These are phyloP conservation scores for Leptestheria dahalacensis DNA, from an alignment of 1,140 invertebrate genomes.

Conservation along the genomic window DNA sequence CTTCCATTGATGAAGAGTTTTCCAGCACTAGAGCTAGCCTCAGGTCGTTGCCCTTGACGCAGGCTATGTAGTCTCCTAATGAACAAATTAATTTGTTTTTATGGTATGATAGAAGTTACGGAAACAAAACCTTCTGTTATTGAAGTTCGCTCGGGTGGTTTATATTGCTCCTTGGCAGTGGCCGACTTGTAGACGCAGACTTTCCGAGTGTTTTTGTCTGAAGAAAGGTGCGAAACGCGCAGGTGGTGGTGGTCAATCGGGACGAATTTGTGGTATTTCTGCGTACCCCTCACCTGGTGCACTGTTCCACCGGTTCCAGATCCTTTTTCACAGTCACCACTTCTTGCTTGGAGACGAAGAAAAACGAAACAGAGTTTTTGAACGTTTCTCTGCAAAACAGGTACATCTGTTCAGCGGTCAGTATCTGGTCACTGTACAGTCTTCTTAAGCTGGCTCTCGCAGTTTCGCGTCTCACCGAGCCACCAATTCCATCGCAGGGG, in stretches of 20 bases:
- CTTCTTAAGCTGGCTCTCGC: conserved; percentile 19
- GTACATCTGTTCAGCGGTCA: neutral
- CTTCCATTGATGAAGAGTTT: neutral
- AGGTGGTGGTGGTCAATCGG: neutral
- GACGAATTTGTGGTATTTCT: neutral
- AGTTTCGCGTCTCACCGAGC: conserved; percentile 16
- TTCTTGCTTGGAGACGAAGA: neutral
- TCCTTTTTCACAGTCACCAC: neutral
- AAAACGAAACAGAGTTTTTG: neutral
- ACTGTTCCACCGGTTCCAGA: neutral
- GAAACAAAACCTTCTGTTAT: neutral
- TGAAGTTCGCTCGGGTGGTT: neutral
- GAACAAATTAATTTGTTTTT: no score
- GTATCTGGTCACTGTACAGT: neutral
- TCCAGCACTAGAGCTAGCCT: neutral
- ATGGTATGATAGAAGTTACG: neutral
- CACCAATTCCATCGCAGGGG: conserved; percentile 17
- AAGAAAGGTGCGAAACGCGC: neutral
- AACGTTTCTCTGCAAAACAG: neutral
- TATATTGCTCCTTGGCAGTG: neutral
- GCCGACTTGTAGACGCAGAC: neutral
- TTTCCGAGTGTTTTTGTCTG: neutral
- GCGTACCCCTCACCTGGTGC: neutral
- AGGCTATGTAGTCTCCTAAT: no score
- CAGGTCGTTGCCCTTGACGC: neutral